Conservation (phyloP, 2,113 vertebrate genomes). For the Leptosomus discolor region DNA sequence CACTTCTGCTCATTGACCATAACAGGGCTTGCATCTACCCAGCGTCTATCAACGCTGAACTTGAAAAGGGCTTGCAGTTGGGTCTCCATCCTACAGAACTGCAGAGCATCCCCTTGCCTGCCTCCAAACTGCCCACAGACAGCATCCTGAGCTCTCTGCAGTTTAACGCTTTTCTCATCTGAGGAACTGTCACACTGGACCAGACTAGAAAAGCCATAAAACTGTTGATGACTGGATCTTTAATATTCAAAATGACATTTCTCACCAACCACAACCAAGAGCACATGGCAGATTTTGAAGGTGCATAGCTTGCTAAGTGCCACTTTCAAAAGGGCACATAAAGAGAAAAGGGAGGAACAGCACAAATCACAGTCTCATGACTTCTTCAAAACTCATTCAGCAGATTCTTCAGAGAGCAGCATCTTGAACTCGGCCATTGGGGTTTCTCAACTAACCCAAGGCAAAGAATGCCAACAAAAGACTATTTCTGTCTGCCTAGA, state of each 20-base stretch:
- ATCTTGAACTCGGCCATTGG: background rate
- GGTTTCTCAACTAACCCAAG: background rate
- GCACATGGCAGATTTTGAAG: background rate
- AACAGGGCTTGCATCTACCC: background rate
- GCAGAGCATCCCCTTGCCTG: background rate
- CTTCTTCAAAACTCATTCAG: background rate
- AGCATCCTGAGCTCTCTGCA: background rate
- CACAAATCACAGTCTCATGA: background rate
- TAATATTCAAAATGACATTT: background rate
- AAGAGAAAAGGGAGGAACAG: background rate
- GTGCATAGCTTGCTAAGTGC: background rate
- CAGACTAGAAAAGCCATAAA: background rate
- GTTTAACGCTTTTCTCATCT: background rate
- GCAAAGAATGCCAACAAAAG: background rate
- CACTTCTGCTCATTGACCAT: background rate
- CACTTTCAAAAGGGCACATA: background rate
- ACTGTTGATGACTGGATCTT: background rate
- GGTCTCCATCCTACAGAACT: background rate
- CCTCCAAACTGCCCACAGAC: background rate
- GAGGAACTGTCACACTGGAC: background rate
- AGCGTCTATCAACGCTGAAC: fast-evolving
- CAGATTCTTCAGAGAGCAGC: background rate
- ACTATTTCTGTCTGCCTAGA: background rate
- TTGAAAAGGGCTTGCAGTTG: background rate
- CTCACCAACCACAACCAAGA: conserved; percentile 14